A percentile compares a stretch with the other conserved stretches of the same genome.
phyloP scores from a whole-genome alignment of 2,888 invertebrate species.

The Pollenia angustigena region DNA sequence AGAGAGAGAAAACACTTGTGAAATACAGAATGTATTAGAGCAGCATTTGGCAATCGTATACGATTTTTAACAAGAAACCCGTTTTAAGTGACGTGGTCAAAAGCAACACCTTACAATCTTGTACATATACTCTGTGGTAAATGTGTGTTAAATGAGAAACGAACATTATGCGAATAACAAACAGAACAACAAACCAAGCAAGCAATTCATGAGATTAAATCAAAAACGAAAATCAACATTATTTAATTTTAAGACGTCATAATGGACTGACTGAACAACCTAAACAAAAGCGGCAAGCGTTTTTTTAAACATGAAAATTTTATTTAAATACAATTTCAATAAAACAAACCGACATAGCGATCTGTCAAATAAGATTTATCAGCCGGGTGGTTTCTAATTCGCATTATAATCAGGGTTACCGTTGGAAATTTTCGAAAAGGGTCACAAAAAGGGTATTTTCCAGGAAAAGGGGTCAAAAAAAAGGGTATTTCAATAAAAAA shows the following conservation, averaged over 20 bases:
- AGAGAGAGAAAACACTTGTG: conserved; percentile 33
- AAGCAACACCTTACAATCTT: conserved; percentile 21
- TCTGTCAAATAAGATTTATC: no score
- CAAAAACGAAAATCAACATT: background rate
- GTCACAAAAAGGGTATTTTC: no score
- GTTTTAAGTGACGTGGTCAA: conserved; percentile 71
- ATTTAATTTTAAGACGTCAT: background rate
- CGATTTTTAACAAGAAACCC: conserved; percentile 52
- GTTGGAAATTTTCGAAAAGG: no score
- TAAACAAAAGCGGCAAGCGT: no score
- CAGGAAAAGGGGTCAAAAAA: no score
- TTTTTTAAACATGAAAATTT: no score
- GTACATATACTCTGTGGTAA: background rate
- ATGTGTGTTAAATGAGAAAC: conserved; percentile 11
- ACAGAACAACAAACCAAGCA: conserved; percentile 2
- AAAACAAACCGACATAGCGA: no score
- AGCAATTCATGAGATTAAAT: background rate
- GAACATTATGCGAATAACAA: conserved; percentile 9
- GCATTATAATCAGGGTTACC: no score
- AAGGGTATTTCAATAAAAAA: no score
- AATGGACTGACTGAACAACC: background rate
- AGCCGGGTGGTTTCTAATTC: no score
- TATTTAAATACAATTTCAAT: no score
- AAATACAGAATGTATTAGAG: conserved; percentile 45
- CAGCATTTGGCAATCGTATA: conserved; percentile 6